Percentiles rank a stretch among this genome's conserved stretches.
phyloP scores from a whole-genome alignment of 2,888 invertebrate genomes.

The Drosophila cracens region DNA sequence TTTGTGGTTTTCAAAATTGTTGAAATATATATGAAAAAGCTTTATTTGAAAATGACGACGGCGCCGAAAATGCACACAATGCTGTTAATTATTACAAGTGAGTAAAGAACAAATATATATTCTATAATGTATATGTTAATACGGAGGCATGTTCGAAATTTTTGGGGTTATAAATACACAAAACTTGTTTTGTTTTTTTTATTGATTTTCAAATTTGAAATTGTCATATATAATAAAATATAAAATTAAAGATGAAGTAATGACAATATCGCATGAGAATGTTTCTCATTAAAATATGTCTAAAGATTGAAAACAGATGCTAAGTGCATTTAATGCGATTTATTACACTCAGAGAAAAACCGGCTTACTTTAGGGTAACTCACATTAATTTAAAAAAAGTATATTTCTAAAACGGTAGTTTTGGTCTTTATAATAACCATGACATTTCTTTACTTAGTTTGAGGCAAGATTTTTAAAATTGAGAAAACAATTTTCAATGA shows the following conservation, averaged over 20 bases:
- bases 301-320: neutral
- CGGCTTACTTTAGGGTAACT: neutral
- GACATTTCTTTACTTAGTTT: neutral
- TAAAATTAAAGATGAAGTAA: neutral
- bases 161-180: neutral
- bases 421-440: no score
- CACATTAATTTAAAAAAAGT: neutral
- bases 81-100: conserved; percentile 61
- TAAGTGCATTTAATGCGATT: neutral
- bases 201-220: neutral
- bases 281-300: neutral
- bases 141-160: neutral
- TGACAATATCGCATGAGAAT: neutral
- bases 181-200: neutral
- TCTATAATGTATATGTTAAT: neutral
- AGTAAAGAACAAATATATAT: conserved; percentile 24
- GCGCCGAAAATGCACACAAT: conserved; percentile 28
- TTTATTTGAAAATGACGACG: conserved; percentile 32
- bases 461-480: neutral
- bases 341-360: neutral
- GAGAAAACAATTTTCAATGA: neutral
- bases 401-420: neutral
- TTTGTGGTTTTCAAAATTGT: conserved; percentile 16
- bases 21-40: conserved; percentile 17
- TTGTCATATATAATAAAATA: neutral